Evolutionary conservation across 2,888 invertebrate species (phyloP), one percentile per base, ranked within the genome.

Genomic region (Hetaerina titia): DNA sequence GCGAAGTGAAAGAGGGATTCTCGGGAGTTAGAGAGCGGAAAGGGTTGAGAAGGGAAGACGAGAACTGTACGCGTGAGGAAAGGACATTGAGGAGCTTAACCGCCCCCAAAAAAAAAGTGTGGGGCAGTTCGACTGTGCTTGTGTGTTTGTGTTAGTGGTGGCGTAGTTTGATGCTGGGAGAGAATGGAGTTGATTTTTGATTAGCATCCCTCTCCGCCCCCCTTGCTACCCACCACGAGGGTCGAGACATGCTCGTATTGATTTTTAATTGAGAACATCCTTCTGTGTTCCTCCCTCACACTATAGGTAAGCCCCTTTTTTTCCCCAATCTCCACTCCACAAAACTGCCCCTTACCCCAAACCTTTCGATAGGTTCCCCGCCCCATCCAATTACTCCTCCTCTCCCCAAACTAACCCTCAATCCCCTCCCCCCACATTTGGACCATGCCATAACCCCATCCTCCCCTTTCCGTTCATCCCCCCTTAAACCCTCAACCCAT

Each of bases 121-220:
- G 17, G 63, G 63, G 11, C 15, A 11, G 63, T 63, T 63, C 63
- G 17, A 5, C 63, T n/a, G 8, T 9, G n/a, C n/a, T 45, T 45
- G 45, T 45, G 45, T 45, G 45, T 45, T 45, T 45, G 45, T 45
- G 45, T 31, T 17, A 56, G 56, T 17, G 56, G 56, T 69, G 69
- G 57, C 56, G 64, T 69, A 92, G 69, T 56, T 56, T 69, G 64
- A 92, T 92, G 74, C 56, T 69, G 92, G 31, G 81, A 11, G 74
- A 89, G 92, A 69, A 92, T 74, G 92, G 92, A 92, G 92, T 92
- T 92, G 92, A 92, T 92, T 92, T 92, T 92, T 92, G 92, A 92
- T 92, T 92, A 92, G 92, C 69, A 64, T 56, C 69, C 69, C 92
- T 81, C 81, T 81, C 81, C 31, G 2, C 7, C 81, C 81, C 31